Base-by-base conservation (phyloP, 2,113 vertebrate genomes). In the Lepus europaeus region DNA sequence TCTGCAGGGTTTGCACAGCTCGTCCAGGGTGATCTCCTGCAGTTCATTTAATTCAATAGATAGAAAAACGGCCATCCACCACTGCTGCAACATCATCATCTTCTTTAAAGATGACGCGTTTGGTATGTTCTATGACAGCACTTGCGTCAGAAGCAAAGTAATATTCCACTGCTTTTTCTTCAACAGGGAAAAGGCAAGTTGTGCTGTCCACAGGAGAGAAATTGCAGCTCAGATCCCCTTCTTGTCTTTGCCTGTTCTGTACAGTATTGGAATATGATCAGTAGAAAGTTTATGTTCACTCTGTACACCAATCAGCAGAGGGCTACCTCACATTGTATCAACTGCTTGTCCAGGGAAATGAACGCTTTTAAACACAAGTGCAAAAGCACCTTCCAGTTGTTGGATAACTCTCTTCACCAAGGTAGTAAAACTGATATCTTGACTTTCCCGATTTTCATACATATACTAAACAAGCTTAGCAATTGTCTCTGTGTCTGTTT, bases 81-180 rank as follows among this genome's bases (percentile, higher is more conserved):
- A 99, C 99, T 0, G 99, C 99, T 0, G 99, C 99, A 25, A 99
- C 99, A 0, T 99, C 99, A 0, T 99, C 99, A 0, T 99, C 99
- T 96, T 99, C 99, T 6, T 99, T 99, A 97, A 99, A 99, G 96
- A 99, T 99, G 79, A 99, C 99, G 0, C 98, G 98, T 98, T 99
- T 99, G 93, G 99, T 99, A 95, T 99, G 99, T 96, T 99, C 99
- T 12, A 99, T 99, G 94, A 99, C 99, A 1, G 99, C 99, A 0
- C 99, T 99, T 61, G 99, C 99, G 87, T 99, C 99, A 73, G 99
- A 99, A 31, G 99, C 99, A 96, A 99, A 99, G 98, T 99, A 99
- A 97, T 99, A 99, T 85, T 99, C 99, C 91, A 99, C 99, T 0
- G 99, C 99, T 96, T 99, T 99, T 97, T 99, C 99, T 84, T 99